Evolutionary conservation across 2,797 vertebrate genomes (phyloP).

Genomic region (Urosaurus nigricauda): DNA sequence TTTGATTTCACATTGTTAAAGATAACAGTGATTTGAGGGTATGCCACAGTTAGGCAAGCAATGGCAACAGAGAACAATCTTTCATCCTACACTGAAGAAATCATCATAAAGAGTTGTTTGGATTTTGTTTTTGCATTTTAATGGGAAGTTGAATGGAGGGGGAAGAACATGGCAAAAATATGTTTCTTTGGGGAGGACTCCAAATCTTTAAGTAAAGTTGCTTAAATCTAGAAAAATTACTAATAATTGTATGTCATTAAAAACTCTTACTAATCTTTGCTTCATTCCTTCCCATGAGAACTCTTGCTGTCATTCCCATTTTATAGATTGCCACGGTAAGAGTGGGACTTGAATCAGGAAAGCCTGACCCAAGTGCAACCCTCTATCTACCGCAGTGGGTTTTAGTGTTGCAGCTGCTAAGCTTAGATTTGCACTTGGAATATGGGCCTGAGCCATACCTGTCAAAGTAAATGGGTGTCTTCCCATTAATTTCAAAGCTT

Average conservation of each 20-base stretch:
- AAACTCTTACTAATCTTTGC: not conserved
- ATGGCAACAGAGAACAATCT: constrained; percentile 41
- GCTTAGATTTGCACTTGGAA: constrained; percentile 49
- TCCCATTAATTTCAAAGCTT: constrained; percentile 41
- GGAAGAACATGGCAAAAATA: constrained; percentile 70
- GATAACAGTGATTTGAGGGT: constrained; percentile 67
- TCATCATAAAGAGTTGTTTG: constrained; percentile 43
- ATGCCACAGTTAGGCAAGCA: constrained; percentile 58
- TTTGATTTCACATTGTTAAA: constrained; percentile 69
- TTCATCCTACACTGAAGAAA: constrained; percentile 54
- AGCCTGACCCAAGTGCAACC: not conserved
- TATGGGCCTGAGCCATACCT: constrained; percentile 41
- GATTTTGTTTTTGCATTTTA: constrained; percentile 24
- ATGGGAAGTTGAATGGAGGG: constrained; percentile 57
- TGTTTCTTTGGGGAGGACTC: constrained; percentile 71
- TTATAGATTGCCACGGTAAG: not conserved
- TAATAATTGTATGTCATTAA: not conserved
- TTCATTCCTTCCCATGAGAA: constrained; percentile 11
- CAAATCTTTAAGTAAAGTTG: constrained; percentile 44
- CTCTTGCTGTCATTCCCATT: not conserved
- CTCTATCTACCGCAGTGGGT: not conserved
- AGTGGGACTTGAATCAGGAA: not conserved
- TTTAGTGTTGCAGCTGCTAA: not conserved
- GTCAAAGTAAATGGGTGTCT: constrained; percentile 29
- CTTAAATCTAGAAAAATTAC: not conserved